A percentile compares a stretch with the other conserved stretches of the same genome.
phyloP scores from a whole-genome alignment of 2,888 invertebrate species.

The Leptopilina syphax region DNA sequence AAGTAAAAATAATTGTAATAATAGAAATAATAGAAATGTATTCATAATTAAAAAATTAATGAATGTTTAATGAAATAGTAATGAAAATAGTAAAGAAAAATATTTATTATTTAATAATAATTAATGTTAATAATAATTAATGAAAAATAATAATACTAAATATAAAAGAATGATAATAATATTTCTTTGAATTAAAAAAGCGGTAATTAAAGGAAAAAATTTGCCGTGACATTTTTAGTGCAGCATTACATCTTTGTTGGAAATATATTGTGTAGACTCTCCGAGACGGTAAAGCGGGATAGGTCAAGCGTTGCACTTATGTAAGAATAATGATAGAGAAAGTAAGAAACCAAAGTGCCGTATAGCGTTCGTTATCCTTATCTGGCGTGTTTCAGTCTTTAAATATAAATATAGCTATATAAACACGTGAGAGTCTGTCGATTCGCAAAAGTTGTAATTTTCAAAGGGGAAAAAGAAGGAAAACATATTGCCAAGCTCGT shows the following conservation, averaged over 20 bases:
- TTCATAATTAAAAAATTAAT: too few relatives aligned
- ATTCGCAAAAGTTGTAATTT: slow-evolving; percentile 26
- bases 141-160: too few relatives aligned
- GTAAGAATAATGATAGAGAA: slow-evolving; percentile 54
- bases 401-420: too few relatives aligned
- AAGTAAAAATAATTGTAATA: too few relatives aligned
- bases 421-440: slow-evolving; percentile 5
- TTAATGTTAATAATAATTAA: too few relatives aligned
- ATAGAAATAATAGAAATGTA: too few relatives aligned
- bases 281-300: slow-evolving; percentile 39
- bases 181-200: too few relatives aligned
- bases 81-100: too few relatives aligned
- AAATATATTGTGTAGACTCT: slow-evolving; percentile 39
- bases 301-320: slow-evolving; percentile 54
- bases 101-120: too few relatives aligned
- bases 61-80: too few relatives aligned
- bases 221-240: slow-evolving; percentile 18
- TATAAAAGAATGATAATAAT: too few relatives aligned
- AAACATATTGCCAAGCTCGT: slow-evolving; percentile 4
- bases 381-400: slow-evolving; percentile 11
- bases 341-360: slow-evolving; percentile 47
- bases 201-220: background rate
- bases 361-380: slow-evolving; percentile 43
- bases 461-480: background rate
- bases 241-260: slow-evolving; percentile 21